Conservation (phyloP, 1,140 invertebrate genomes). For the Neodiprion fabricii region DNA sequence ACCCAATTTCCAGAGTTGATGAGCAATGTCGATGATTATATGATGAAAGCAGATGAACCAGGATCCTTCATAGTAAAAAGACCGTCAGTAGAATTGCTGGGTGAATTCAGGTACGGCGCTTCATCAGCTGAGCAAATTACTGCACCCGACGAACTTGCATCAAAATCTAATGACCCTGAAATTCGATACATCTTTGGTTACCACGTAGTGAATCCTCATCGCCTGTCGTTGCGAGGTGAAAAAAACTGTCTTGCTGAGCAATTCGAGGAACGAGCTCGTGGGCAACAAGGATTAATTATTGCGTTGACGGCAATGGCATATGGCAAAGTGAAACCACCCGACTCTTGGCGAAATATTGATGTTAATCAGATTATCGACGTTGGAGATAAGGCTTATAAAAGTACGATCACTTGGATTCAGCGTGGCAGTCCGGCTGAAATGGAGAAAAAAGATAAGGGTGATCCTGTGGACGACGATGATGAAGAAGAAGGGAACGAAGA, state of each 20-base stretch:
- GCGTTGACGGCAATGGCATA: constrained; percentile 39
- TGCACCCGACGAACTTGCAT: background rate
- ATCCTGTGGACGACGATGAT: constrained; percentile 9
- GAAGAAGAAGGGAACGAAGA: constrained; percentile 18
- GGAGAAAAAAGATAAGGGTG: background rate
- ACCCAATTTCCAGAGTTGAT: constrained; percentile 49
- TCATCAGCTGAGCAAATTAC: background rate
- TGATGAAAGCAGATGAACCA: constrained; percentile 38
- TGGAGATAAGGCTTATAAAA: constrained; percentile 35
- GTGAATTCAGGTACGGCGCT: background rate
- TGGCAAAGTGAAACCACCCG: constrained; percentile 36
- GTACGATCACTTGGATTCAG: constrained; percentile 38
- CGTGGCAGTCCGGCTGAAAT: constrained; percentile 27
- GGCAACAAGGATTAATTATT: constrained; percentile 43
- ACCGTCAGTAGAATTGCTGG: constrained; percentile 10
- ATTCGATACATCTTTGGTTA: constrained; percentile 36
- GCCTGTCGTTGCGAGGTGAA: constrained; percentile 42
- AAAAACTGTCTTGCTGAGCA: constrained; percentile 37
- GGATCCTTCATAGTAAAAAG: constrained; percentile 21
- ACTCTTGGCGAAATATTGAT: constrained; percentile 41
- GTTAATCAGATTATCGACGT: constrained; percentile 45
- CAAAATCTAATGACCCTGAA: background rate
- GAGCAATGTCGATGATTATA: constrained; percentile 37
- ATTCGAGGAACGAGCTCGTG: constrained; percentile 32
- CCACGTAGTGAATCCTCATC: constrained; percentile 38